A percentile compares a stretch with the other conserved stretches of the same genome.
These are phyloP conservation scores for Oedothorax gibbosus DNA, from an alignment of 1,140 invertebrate species.

Conservation along the genomic window DNA sequence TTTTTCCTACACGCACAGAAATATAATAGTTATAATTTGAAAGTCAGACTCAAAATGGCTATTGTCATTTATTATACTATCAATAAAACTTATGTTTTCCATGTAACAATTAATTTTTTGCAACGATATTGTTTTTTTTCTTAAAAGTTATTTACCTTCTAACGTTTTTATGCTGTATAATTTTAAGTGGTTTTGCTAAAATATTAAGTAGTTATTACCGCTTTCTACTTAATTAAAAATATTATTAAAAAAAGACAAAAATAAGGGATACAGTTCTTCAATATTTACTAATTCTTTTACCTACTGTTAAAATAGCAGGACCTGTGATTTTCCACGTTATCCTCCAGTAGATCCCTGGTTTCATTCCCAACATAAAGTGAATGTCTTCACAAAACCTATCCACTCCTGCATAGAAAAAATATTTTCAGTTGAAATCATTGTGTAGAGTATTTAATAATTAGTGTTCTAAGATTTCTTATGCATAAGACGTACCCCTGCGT, in stretches of 20 bases:
- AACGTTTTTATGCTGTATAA: too few species aligned
- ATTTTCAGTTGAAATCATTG: background rate
- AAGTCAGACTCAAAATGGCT: too few species aligned
- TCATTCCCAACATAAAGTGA: constrained; percentile 68
- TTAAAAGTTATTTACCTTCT: too few species aligned
- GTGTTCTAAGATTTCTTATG: background rate
- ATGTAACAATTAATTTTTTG: too few species aligned
- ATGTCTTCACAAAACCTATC: constrained; percentile 69
- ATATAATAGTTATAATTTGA: too few species aligned
- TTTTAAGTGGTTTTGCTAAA: too few species aligned
- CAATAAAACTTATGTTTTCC: too few species aligned
- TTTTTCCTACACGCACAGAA: too few species aligned
- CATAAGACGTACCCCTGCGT: too few species aligned
- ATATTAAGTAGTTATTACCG: too few species aligned
- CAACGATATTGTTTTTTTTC: too few species aligned
- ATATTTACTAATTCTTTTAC: constrained; percentile 41
- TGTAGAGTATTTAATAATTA: background rate
- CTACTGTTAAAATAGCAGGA: constrained; percentile 67
- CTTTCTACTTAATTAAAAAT: background rate
- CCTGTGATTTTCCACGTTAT: constrained; percentile 67
- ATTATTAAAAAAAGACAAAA: background rate
- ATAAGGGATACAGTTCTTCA: background rate
- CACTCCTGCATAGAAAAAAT: constrained; percentile 53
- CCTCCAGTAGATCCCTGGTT: constrained; percentile 67
- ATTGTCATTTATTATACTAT: too few species aligned